Evolutionary conservation across 1,140 invertebrate species (phyloP), one percentile per base, ranked within the genome.

Genomic region (Aradophagus sp.): DNA sequence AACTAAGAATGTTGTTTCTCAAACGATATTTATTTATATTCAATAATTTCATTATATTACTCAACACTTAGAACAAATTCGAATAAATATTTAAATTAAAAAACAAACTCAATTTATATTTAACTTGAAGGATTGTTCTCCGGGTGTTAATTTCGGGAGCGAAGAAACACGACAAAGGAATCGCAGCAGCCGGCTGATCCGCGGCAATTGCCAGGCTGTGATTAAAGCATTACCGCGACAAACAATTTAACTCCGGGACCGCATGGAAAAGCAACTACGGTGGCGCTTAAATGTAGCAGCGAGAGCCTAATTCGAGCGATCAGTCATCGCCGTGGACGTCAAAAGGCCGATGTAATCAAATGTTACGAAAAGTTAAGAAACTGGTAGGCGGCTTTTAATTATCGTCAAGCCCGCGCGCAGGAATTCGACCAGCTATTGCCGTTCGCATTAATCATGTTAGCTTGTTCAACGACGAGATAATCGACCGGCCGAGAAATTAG

Each of bases 221-320:
- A 70, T 63, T 70, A 70, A 59, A 44, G 59, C 47, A 56, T 59
- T 70, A 70, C 59, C 29, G 52, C 52, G 38, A 70, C 45, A 52
- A 58, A 52, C 56, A 63, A 62, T 69, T 69, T 48, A 41, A 50
- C 26, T 29, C 23, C 10, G 32, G 58, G 35, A 39, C 50, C 52
- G 58, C 42, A 36, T 19, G 11, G 42, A 34, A 32, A 29, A 32
- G 10, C 26, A 20, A 13, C 2, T 23, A 44, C 29, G 48, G 13
- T 32, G 34, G 32, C 41, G 52, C 52, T 62, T 52, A 62, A 62
- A 50, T n/a, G n/a, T n/a, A 50, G 45, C 45, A 31, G 45, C 44
- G 44, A 50, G 41, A 34, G 29, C 20, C 38, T 50, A 50, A 61
- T 50, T 61, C 29, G 27, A 42, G 8, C 31, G 31, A 62, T 62